These are phyloP conservation scores for Fragum fragum DNA, from an alignment of 2,888 invertebrate species.

Conservation along the genomic window DNA sequence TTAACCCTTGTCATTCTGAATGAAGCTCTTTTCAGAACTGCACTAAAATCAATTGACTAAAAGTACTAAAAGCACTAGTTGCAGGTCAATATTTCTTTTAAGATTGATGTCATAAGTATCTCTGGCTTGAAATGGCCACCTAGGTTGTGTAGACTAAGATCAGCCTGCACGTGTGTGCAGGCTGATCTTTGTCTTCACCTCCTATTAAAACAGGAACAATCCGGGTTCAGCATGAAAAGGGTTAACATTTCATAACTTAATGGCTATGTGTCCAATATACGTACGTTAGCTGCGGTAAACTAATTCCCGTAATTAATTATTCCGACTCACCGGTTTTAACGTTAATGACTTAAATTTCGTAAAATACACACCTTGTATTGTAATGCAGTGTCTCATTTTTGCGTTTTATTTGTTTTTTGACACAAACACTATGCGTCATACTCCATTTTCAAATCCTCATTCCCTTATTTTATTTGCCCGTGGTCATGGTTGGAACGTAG, in stretches of 20 bases:
- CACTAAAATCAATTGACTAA: too few relatives aligned
- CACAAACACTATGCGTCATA: background rate
- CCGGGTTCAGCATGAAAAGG: too few relatives aligned
- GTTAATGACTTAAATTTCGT: conserved; percentile 3
- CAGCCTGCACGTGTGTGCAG: background rate
- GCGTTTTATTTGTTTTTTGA: background rate
- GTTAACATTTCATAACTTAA: too few relatives aligned
- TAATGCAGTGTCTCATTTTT: background rate
- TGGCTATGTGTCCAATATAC: background rate
- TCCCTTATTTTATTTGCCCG: too few relatives aligned
- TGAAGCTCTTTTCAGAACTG: too few relatives aligned
- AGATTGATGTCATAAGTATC: too few relatives aligned
- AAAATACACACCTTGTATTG: background rate
- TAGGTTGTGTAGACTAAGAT: background rate
- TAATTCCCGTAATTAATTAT: background rate
- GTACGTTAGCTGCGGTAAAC: background rate
- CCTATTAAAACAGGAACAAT: too few relatives aligned
- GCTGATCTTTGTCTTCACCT: background rate
- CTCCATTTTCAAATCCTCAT: background rate
- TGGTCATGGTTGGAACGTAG: too few relatives aligned
- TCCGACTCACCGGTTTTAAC: background rate
- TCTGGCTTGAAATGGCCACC: too few relatives aligned
- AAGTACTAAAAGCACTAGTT: too few relatives aligned
- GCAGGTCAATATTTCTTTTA: too few relatives aligned
- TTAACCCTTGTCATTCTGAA: too few relatives aligned